Percentiles rank a stretch among this genome's conserved stretches.
Evolutionary conservation across 64 coral and sea anemone species (phyloP).

Genomic region (Anthopleura sola): DNA sequence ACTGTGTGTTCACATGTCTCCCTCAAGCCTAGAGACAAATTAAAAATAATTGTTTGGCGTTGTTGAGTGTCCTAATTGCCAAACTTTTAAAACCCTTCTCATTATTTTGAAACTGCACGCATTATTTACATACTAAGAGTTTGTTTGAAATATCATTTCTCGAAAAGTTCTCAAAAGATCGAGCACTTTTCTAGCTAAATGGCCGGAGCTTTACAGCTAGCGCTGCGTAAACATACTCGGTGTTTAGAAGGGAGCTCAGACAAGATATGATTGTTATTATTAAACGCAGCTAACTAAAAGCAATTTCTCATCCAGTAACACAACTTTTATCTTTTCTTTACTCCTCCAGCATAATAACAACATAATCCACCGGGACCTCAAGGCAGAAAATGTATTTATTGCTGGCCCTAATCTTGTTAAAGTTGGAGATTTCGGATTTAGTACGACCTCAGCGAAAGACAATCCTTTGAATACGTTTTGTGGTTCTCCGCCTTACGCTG

Average conservation of each 20-base stretch:
- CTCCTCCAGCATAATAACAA: conserved; percentile 84
- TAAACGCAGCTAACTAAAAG: background rate
- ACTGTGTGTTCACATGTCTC: background rate
- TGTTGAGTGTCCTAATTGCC: background rate
- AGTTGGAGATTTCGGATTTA: conserved; percentile 99
- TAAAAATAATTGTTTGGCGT: background rate
- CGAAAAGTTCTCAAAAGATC: background rate
- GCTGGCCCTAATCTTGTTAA: conserved; percentile 89
- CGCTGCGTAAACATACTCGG: background rate
- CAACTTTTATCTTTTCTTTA: conserved; percentile 9
- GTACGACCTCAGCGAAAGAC: conserved; percentile 70
- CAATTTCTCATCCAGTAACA: background rate
- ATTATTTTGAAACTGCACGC: background rate
- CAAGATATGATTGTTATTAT: background rate
- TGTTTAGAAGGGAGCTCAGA: background rate
- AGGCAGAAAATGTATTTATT: conserved; percentile 98
- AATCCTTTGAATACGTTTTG: conserved; percentile 91
- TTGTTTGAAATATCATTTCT: background rate
- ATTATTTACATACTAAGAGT: background rate
- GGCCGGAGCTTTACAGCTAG: too few relatives aligned
- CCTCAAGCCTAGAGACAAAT: background rate
- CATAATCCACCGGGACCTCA: conserved; percentile 97
- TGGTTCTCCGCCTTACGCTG: conserved; percentile 95
- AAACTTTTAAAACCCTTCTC: background rate
- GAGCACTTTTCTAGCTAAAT: background rate